Base-by-base conservation (phyloP, 2,888 invertebrate species). In the Apoda limacodes region DNA sequence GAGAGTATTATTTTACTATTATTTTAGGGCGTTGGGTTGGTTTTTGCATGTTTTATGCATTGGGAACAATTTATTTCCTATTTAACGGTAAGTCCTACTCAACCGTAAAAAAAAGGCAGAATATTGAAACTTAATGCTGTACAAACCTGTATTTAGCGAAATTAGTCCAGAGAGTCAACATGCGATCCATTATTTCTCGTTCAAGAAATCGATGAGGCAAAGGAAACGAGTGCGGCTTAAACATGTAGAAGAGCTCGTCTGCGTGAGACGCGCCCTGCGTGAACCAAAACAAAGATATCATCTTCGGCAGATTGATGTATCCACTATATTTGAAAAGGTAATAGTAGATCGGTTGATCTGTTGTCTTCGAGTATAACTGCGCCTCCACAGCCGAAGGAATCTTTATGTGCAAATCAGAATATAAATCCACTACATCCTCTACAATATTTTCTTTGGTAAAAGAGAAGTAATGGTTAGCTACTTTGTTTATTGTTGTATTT, bases 111-210 rank as follows among this genome's bases (percentile, higher is more conserved):
- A n/a, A n/a, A n/a, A n/a, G n/a, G n/a, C n/a, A n/a, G n/a, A 19
- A 19, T 19, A 19, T 19, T 17, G 15, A 10, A 7, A 9, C n/a
- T 9, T 10, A 5, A 11, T n/a, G 2, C n/a, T 17, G 5, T 11
- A 10, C 10, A 23, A 9, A 80, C 80, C 65, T 55, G 43, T 64
- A 71, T 42, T 80, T 80, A 2, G 80, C 80, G 32, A 80, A 80
- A 47, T 80, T 80, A 0, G 78, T 78, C 78, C 78, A 80, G 42
- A 80, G 44, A 4, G 63, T 67, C 13, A 75, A 61, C 71, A 80
- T 72, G 2, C 64, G 50, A 22, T 51, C 48, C 25, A 69, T 61
- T 71, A 75, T 75, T 2, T 41, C 38, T 7, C 42, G 48, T 42
- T 80, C 80, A 9, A 69, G 40, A 22, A 51, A 53, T 10, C 61